A percentile compares a stretch with the other conserved stretches of the same genome.
Evolutionary conservation across 2,888 invertebrate species (phyloP).

Genomic region (Chloromyia formosa): DNA sequence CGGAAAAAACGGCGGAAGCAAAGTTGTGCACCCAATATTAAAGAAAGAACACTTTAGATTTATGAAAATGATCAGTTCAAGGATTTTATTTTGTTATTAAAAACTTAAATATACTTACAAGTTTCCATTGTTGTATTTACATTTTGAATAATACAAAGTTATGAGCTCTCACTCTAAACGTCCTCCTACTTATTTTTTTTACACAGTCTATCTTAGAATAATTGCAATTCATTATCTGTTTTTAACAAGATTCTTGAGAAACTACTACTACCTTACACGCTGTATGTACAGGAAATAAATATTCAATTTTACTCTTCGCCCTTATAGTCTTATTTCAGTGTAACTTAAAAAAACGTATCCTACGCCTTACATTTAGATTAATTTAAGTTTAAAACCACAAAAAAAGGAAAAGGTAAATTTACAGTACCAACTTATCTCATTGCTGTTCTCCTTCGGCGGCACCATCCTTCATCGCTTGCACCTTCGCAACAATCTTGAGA

Average conservation of each 20-base stretch:
- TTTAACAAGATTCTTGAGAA: constrained; percentile 5
- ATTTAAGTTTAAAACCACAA: neutral
- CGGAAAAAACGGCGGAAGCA: too few species aligned
- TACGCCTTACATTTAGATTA: too few species aligned
- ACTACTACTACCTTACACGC: neutral
- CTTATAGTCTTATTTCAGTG: neutral
- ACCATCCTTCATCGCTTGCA: constrained; percentile 75
- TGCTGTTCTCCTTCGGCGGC: constrained; percentile 45
- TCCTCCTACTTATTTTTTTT: constrained; percentile 5
- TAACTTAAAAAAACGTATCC: constrained; percentile 7
- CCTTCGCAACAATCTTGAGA: constrained; percentile 92
- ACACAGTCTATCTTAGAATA: constrained; percentile 9
- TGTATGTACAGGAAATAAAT: constrained; percentile 32
- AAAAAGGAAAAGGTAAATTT: too few species aligned
- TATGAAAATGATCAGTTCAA: constrained; percentile 33
- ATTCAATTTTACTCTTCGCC: constrained; percentile 4
- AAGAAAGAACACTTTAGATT: too few species aligned
- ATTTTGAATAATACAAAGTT: neutral
- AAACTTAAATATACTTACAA: neutral
- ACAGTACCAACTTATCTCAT: neutral
- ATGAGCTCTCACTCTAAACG: neutral
- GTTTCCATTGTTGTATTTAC: too few species aligned
- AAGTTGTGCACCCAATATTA: too few species aligned
- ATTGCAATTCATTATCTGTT: constrained; percentile 20
- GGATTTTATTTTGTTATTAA: constrained; percentile 34